Percentiles rank a stretch among this genome's conserved stretches.
These are phyloP conservation scores for Cherax quadricarinatus DNA, from an alignment of 1,140 invertebrate genomes.

Conservation along the genomic window DNA sequence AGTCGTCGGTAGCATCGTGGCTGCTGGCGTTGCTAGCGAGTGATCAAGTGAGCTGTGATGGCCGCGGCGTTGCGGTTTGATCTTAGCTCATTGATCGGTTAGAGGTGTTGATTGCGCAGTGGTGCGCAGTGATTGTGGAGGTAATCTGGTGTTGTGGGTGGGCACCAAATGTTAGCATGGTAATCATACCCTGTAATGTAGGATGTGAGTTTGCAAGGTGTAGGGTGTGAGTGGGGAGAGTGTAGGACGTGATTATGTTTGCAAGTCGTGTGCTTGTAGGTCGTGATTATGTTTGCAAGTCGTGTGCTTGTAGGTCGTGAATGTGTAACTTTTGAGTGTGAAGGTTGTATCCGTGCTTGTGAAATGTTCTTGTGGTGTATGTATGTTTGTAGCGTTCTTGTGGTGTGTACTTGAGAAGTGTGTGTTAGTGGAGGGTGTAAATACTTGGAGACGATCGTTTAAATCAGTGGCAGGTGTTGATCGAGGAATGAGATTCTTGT, in stretches of 20 bases:
- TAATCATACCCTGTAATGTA: not conserved
- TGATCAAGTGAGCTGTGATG: not conserved
- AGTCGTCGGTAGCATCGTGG: not conserved
- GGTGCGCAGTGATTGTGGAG: not conserved
- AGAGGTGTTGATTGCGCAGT: not conserved
- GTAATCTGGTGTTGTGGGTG: not conserved
- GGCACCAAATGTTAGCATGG: not conserved
- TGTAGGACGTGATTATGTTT: too few relatives aligned
- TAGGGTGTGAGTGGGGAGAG: too few relatives aligned
- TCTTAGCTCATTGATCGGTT: too few relatives aligned
- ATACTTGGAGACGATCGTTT: not conserved
- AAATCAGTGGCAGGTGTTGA: not conserved
- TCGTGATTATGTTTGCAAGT: too few relatives aligned
- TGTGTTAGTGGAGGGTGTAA: not conserved
- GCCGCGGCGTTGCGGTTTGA: too few relatives aligned
- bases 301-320: too few relatives aligned
- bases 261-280: too few relatives aligned
- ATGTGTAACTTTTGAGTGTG: too few relatives aligned
- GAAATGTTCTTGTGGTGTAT: too few relatives aligned
- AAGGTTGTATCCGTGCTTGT: too few relatives aligned
- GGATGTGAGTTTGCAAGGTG: too few relatives aligned
- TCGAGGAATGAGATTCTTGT: not conserved
- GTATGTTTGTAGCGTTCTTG: too few relatives aligned
- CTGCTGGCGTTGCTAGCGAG: not conserved
- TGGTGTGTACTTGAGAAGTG: not conserved